phyloP scores from a whole-genome alignment of 2,113 vertebrate genomes.

The Epinephelus moara region DNA sequence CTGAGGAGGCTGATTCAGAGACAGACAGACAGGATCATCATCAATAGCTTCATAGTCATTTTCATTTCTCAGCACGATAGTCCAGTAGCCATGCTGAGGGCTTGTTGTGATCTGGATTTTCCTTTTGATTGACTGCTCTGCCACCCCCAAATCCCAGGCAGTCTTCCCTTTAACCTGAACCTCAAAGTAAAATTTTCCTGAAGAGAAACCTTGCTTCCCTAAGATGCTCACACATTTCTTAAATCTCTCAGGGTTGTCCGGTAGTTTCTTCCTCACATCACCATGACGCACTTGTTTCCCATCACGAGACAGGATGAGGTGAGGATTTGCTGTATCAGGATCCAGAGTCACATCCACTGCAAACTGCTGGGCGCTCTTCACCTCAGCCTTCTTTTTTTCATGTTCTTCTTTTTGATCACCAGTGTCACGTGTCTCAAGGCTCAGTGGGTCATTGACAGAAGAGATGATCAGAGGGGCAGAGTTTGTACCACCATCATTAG shows the following conservation, averaged over 20 bases:
- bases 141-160: background rate
- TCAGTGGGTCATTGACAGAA: background rate
- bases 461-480: conserved; percentile 17
- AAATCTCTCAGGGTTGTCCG: conserved; percentile 4
- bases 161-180: background rate
- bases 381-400: background rate
- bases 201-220: no score
- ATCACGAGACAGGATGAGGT: conserved; percentile 12
- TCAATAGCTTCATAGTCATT: background rate
- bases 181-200: no score
- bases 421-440: background rate
- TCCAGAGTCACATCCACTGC: conserved; percentile 29
- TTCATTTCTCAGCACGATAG: background rate
- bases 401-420: background rate
- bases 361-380: background rate
- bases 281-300: background rate
- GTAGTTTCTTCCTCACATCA: background rate
- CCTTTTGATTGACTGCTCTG: background rate
- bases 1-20: no score
- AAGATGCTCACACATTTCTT: background rate
- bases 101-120: background rate
- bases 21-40: no score
- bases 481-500: background rate
- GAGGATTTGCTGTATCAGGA: background rate
- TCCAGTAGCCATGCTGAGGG: background rate